Conservation (phyloP, 2,888 invertebrate species). For the Camptogramma bilineatum region DNA sequence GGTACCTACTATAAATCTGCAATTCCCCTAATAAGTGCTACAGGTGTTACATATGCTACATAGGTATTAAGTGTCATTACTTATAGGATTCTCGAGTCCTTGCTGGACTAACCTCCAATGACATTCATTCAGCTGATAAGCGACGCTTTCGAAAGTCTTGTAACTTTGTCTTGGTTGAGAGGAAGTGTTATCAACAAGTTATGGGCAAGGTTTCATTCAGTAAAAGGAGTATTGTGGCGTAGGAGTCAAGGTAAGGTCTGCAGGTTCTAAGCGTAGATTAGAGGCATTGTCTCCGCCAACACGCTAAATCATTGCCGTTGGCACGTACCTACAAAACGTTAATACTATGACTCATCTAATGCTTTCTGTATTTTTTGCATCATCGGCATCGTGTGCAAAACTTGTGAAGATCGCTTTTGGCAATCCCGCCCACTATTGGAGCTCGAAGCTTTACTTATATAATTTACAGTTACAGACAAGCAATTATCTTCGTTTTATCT, state of each 20-base stretch:
- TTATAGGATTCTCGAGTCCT: not conserved
- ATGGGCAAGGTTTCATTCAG: slow-evolving; percentile 67
- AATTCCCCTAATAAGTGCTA: too few relatives aligned
- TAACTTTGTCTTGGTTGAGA: slow-evolving; percentile 2
- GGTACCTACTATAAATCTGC: not conserved
- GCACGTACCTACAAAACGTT: slow-evolving; percentile 16
- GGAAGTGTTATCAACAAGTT: slow-evolving; percentile 47
- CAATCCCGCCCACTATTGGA: slow-evolving; percentile 53
- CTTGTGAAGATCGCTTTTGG: slow-evolving; percentile 53
- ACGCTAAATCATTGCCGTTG: slow-evolving; percentile 63
- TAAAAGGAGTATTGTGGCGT: slow-evolving; percentile 76
- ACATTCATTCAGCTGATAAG: not conserved
- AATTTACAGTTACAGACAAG: slow-evolving; percentile 47
- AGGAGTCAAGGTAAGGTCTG: slow-evolving; percentile 85
- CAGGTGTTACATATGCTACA: too few relatives aligned
- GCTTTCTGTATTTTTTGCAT: slow-evolving; percentile 54
- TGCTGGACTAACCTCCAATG: not conserved
- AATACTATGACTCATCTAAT: slow-evolving; percentile 52
- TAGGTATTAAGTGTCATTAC: too few relatives aligned
- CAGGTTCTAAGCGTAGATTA: slow-evolving; percentile 73
- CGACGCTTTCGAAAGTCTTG: not conserved
- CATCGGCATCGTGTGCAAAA: slow-evolving; percentile 53
- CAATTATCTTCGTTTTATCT: slow-evolving; percentile 45
- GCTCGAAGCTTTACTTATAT: slow-evolving; percentile 39
- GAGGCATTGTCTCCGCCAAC: slow-evolving; percentile 81